A percentile compares a stretch with the other conserved stretches of the same genome.
Evolutionary conservation across 2,797 vertebrate species (phyloP).

Genomic region (Australoheros facetus): DNA sequence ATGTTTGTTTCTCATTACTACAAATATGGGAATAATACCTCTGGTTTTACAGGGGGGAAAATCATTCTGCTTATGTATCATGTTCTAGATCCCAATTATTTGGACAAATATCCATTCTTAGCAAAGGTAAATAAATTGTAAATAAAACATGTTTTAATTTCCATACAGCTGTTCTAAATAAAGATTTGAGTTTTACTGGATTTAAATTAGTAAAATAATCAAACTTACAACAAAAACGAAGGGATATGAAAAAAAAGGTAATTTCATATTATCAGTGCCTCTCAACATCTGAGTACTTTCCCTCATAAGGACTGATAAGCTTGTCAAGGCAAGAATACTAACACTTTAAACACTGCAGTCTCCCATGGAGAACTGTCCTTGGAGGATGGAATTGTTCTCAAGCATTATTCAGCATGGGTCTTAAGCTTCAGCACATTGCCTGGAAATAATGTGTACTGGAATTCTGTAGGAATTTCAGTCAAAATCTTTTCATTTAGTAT

Average conservation of each 20-base stretch:
- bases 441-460: background rate
- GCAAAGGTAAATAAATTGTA: constrained; percentile 2
- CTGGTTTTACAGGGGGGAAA: constrained; percentile 10
- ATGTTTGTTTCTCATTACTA: background rate
- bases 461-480: constrained; percentile 7
- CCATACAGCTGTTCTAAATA: constrained; percentile 27
- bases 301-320: constrained; percentile 21
- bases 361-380: constrained; percentile 29
- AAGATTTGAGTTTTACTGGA: constrained; percentile 16
- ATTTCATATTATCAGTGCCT: constrained; percentile 11
- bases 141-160: constrained; percentile 30
- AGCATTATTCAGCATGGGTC: constrained; percentile 14
- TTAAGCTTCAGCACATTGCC: constrained; percentile 13
- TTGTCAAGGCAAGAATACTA: constrained; percentile 27
- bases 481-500: background rate
- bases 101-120: constrained; percentile 14
- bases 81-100: constrained; percentile 16
- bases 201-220: constrained; percentile 23
- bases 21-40: background rate
- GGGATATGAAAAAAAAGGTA: background rate
- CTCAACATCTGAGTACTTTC: constrained; percentile 15
- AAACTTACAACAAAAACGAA: constrained; percentile 8
- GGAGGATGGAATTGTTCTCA: constrained; percentile 19
- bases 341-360: constrained; percentile 24
- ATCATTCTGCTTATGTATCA: constrained; percentile 12